Evolutionary conservation across 2,113 vertebrate genomes (phyloP), one percentile per base, ranked within the genome.

Genomic region (Reinhardtius hippoglossoides): DNA sequence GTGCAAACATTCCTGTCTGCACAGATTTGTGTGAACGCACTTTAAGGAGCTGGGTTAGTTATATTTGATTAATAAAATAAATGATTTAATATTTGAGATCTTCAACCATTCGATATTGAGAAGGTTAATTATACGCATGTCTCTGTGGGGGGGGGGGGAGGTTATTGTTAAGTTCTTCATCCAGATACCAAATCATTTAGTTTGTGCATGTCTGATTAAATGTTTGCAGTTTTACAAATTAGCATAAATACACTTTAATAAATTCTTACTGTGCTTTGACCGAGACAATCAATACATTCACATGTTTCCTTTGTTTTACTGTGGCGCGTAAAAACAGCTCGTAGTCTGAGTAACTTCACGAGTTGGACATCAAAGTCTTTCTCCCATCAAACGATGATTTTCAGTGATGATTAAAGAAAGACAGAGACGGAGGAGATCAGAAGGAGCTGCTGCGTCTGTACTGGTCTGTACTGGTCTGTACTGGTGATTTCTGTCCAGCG

Each of bases 1-100:
- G 54, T 68, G 71, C 83, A 85, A 81, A 70, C 65, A 71, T 54
- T 20, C n/a, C 3, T 7, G 44, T 6, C 44, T 48, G 44, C 44
- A 18, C 44, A 48, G 14, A 16, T 6, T 16, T 18, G 44, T 15
- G 44, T 18, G 44, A 5, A 4, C 6, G 44, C 16, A 18, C 44
- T 48, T 48, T 1, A 42, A 42, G 40, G 10, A 13, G 40, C 9
- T 42, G 40, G 40, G 10, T 4, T 42, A 2, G 10, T 42, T 4
- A 12, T 42, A 42, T 42, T 42, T 3, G 40, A 42, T 42, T 42
- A 10, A 10, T 42, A 42, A 42, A 12, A 42, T 13, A 42, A 42
- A 42, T 42, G 40, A 42, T 42, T 42, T 42, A 42, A 42, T 42
- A 42, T 76, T 72, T 56, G 23, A 52, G 48, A 16, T 23, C 20